Evolutionary conservation across 2,113 vertebrate genomes (phyloP).

Genomic region (Gobius niger): DNA sequence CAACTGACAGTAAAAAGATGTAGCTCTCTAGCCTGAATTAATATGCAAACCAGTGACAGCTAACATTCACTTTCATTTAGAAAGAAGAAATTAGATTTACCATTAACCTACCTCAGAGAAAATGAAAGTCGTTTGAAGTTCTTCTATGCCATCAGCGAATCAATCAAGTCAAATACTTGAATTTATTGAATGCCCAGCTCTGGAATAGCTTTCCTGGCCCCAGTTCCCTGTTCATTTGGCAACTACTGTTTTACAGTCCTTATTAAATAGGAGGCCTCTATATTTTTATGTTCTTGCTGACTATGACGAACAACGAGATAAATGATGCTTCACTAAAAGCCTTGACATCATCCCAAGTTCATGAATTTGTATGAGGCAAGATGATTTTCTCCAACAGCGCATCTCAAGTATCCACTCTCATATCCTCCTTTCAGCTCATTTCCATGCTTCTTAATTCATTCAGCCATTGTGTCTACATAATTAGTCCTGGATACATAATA

Average conservation of each 20-base stretch:
- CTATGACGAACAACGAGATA: slow-evolving; percentile 18
- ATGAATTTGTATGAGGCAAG: slow-evolving; percentile 15
- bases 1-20: too few species aligned
- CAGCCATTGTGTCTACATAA: slow-evolving; percentile 4
- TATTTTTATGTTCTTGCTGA: slow-evolving; percentile 33
- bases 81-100: too few species aligned
- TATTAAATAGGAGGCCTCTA: slow-evolving; percentile 17
- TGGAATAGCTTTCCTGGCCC: not conserved
- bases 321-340: slow-evolving; percentile 16
- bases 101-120: too few species aligned
- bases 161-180: too few species aligned
- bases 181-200: not conserved
- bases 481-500: not conserved
- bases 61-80: too few species aligned
- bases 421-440: slow-evolving; percentile 9
- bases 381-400: slow-evolving; percentile 2
- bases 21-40: too few species aligned
- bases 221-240: slow-evolving; percentile 25
- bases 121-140: too few species aligned
- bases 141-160: too few species aligned
- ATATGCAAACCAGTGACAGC: too few species aligned
- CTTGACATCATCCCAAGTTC: slow-evolving; percentile 19
- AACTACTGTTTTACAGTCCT: slow-evolving; percentile 18
- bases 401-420: slow-evolving; percentile 6
- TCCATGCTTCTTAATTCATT: slow-evolving; percentile 8